phyloP scores from a whole-genome alignment of 2,888 invertebrate species.

The Apamea crenata region DNA sequence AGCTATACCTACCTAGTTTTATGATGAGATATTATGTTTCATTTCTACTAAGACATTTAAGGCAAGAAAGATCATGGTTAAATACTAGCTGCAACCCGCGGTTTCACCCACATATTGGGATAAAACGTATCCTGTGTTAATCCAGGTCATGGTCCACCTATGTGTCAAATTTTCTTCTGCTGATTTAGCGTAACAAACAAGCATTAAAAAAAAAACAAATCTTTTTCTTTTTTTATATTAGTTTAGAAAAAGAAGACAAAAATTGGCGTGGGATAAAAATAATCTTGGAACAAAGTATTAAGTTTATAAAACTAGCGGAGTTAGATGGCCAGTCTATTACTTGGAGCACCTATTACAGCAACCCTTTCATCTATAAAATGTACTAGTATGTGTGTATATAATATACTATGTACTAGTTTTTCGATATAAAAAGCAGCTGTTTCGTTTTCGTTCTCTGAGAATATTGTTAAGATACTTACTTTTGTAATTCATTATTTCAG shows the following conservation, averaged over 20 bases:
- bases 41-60: neutral
- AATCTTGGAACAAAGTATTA: neutral
- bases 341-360: neutral
- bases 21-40: neutral
- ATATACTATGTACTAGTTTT: slow-evolving; percentile 6
- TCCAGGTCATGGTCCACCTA: no score
- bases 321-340: neutral
- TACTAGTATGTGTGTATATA: no score
- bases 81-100: neutral
- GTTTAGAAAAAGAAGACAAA: neutral
- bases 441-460: neutral
- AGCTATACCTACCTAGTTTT: no score
- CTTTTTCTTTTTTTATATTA: no score
- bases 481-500: no score
- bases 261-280: neutral
- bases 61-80: neutral
- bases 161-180: no score
- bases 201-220: no score
- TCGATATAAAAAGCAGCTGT: slow-evolving; percentile 15
- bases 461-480: neutral
- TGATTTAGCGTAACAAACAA: no score
- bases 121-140: no score
- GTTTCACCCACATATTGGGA: no score
- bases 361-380: slow-evolving; percentile 27
- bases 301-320: slow-evolving; percentile 3